A percentile compares a stretch with the other conserved stretches of the same genome.
Conservation (phyloP, 2,797 vertebrate genomes). For the Crenichthys baileyi region DNA sequence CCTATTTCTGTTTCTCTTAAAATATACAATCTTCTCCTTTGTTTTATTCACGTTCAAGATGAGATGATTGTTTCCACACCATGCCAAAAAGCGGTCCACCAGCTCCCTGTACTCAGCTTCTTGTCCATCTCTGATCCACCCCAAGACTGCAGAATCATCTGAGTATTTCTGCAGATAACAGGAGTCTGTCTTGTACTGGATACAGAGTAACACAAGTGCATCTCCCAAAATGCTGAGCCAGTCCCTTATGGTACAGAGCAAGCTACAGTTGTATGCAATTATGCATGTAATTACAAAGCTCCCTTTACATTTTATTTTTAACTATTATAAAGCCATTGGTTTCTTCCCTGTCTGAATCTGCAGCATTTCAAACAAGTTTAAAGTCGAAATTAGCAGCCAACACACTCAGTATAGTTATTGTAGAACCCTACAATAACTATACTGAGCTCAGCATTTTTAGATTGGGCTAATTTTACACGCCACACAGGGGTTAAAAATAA, state of each 20-base stretch:
- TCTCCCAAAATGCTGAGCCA: conserved; percentile 5
- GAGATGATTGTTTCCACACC: no score
- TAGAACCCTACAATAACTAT: conserved; percentile 20
- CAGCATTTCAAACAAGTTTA: conserved; percentile 33
- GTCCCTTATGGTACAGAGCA: conserved; percentile 16
- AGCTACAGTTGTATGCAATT: conserved; percentile 14
- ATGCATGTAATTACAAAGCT: conserved; percentile 36
- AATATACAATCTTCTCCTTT: no score
- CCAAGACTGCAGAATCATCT: no score
- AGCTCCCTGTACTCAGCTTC: no score
- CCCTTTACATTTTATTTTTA: conserved; percentile 49
- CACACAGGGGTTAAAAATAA: conserved; percentile 59
- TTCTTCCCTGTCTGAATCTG: conserved; percentile 28
- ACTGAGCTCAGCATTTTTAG: conserved; percentile 33
- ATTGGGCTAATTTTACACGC: conserved; percentile 51
- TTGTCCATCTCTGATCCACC: no score
- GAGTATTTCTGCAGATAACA: no score
- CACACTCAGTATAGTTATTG: no score
- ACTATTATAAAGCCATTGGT: conserved; percentile 41
- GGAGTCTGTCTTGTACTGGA: no score
- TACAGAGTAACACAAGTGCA: background rate
- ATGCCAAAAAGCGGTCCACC: no score
- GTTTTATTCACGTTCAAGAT: no score
- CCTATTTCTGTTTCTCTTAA: no score
- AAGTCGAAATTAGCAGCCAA: conserved; percentile 37